These are phyloP conservation scores for Synanceia verrucosa DNA, from an alignment of 2,797 vertebrate genomes.

Conservation along the genomic window DNA sequence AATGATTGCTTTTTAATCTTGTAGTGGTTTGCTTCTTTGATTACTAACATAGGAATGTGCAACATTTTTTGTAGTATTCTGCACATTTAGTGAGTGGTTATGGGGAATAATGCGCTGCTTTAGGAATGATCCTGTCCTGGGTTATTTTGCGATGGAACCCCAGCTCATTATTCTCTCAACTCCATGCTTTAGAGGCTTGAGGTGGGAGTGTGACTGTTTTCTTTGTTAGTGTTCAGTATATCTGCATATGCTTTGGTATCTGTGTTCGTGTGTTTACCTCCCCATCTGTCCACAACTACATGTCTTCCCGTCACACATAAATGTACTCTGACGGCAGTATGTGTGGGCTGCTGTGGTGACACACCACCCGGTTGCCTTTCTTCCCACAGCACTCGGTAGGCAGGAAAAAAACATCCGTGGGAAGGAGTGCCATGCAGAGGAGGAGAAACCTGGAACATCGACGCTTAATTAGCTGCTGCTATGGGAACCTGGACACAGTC, in stretches of 20 bases:
- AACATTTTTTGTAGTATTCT: constrained; percentile 18
- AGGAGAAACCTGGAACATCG: constrained; percentile 8
- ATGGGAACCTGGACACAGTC: constrained; percentile 42
- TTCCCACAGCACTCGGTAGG: constrained; percentile 44
- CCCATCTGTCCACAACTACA: background rate
- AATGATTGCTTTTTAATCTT: background rate
- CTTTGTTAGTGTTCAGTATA: constrained; percentile 35
- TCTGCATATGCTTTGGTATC: constrained; percentile 45
- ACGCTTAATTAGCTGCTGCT: constrained; percentile 37
- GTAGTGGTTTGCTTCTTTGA: background rate
- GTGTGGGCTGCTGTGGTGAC: constrained; percentile 53
- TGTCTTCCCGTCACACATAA: constrained; percentile 56
- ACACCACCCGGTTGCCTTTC: constrained; percentile 20
- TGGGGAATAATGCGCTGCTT: constrained; percentile 1
- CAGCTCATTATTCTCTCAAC: constrained; percentile 37
- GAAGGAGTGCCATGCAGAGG: constrained; percentile 37
- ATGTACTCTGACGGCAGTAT: constrained; percentile 54
- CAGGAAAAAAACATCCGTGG: constrained; percentile 24
- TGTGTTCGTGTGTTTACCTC: constrained; percentile 26
- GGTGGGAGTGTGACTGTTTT: constrained; percentile 4
- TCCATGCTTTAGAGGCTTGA: background rate
- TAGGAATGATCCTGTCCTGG: constrained; percentile 45
- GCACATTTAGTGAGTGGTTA: constrained; percentile 13
- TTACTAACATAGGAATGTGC: constrained; percentile 8
- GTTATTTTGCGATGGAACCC: constrained; percentile 33